Percentiles rank a stretch among this genome's conserved stretches.
These are phyloP conservation scores for Callionymus lyra DNA, from an alignment of 2,113 vertebrate genomes.

Conservation along the genomic window DNA sequence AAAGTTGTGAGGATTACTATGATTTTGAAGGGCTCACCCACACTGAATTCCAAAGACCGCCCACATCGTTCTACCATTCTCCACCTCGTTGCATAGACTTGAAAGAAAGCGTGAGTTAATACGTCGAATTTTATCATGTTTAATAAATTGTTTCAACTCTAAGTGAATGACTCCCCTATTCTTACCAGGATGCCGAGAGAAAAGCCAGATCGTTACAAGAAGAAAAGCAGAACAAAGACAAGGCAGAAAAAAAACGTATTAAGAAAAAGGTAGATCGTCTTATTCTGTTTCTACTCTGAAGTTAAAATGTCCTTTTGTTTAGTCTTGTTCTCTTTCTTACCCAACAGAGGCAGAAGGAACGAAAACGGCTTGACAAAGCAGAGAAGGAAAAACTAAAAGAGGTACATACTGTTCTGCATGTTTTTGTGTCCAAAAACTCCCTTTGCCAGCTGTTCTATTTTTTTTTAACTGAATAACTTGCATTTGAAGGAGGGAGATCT, in stretches of 20 bases:
- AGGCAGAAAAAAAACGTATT: slow-evolving; percentile 47
- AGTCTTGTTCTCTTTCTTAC: background rate
- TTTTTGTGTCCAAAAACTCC: background rate
- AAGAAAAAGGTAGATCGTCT: slow-evolving; percentile 45
- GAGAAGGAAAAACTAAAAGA: slow-evolving; percentile 36
- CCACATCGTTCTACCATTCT: too few relatives aligned
- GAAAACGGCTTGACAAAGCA: slow-evolving; percentile 36
- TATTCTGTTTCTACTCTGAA: background rate
- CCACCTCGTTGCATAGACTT: slow-evolving; percentile 1
- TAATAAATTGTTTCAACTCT: background rate
- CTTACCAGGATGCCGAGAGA: slow-evolving; percentile 31
- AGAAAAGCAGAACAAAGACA: slow-evolving; percentile 32
- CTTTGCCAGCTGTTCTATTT: background rate
- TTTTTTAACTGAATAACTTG: too few relatives aligned
- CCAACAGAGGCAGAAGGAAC: slow-evolving; percentile 52
- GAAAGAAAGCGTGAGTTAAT: slow-evolving; percentile 26
- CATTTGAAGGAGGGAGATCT: slow-evolving; percentile 20
- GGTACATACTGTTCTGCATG: background rate
- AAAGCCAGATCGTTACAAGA: slow-evolving; percentile 33
- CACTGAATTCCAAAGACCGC: too few relatives aligned
- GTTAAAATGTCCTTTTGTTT: too few relatives aligned
- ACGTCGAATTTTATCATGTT: background rate
- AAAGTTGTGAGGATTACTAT: too few relatives aligned
- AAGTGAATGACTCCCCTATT: background rate
- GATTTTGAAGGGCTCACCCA: too few relatives aligned